Evolutionary conservation across 2,888 invertebrate species (phyloP), one percentile per base, ranked within the genome.

Genomic region (Prosopocoilus inquinatus): DNA sequence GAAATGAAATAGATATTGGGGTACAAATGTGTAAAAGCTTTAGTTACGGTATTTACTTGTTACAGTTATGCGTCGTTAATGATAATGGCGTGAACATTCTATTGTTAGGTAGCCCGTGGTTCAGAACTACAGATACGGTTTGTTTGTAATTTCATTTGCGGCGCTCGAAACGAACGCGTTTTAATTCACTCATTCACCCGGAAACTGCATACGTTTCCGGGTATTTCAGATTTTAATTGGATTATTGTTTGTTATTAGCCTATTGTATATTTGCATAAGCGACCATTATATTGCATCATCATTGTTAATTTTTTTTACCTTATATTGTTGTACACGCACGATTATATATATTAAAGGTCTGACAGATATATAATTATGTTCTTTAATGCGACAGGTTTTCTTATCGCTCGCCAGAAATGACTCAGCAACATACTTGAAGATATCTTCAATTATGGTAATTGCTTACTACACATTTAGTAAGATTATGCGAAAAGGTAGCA

Each of bases 161-260:
- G 16, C 16, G 16, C 41, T 41, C 15, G 13, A 41, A 61, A 61
- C 58, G 53, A 58, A 61, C 58, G 41, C 38, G 50, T 60, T 60
- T 56, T 58, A 58, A 46, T 58, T 60, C 52, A 49, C 20, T 34
- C 50, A 58, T 47, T 53, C 55, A 28, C 41, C 45, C 48, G 56
- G 56, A 61, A 59, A 53, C 50, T 44, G 32, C 11, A 47, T 50
- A 47, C 43, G 39, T 41, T 41, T 41, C 41, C 41, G 41, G 41
- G 16, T 16, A 16, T 16, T 41, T 41, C 41, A 41, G 13, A 41
- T 13, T 41, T 41, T 41, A 41, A 41, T 41, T 41, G 41, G 15
- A 15, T 41, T 11, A 41, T 41, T 41, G 41, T 41, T 41, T 41
- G 41, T 16, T 9, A 41, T 13, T 41, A 28, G 20, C 15, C 41